Conservation (phyloP, 1,140 invertebrate genomes). For the Bombus fervidus region DNA sequence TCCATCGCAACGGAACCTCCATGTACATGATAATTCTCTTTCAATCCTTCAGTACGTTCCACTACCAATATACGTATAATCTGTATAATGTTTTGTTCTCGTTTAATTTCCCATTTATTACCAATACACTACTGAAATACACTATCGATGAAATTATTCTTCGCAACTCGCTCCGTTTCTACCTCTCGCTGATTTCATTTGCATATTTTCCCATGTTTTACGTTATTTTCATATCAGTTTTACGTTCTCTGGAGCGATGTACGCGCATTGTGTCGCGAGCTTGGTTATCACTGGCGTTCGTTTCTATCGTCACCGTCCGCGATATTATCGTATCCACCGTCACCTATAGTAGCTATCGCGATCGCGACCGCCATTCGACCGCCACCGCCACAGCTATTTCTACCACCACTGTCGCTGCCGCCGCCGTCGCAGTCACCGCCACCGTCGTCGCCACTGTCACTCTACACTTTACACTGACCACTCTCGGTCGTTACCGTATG, state of each 20-base stretch:
- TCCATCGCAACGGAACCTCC: slow-evolving; percentile 62
- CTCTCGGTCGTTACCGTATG: slow-evolving; percentile 14
- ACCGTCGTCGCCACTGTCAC: slow-evolving; percentile 33
- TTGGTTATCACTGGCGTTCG: slow-evolving; percentile 47
- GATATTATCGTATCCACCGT: slow-evolving; percentile 44
- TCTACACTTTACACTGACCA: slow-evolving; percentile 19
- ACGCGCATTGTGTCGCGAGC: slow-evolving; percentile 40
- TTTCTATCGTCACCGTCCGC: slow-evolving; percentile 37
- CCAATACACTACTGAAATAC: background rate
- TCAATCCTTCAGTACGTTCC: slow-evolving; percentile 11
- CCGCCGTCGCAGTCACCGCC: slow-evolving; percentile 16
- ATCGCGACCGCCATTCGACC: slow-evolving; percentile 46
- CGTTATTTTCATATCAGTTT: slow-evolving; percentile 13
- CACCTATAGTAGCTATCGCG: slow-evolving; percentile 18
- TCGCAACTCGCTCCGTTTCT: background rate
- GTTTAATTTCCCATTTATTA: slow-evolving; percentile 3
- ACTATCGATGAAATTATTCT: background rate
- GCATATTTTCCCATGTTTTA: slow-evolving; percentile 38
- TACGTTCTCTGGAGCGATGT: background rate
- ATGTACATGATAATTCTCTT: slow-evolving; percentile 65
- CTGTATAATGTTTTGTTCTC: background rate
- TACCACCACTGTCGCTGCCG: slow-evolving; percentile 39
- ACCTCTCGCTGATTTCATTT: slow-evolving; percentile 18
- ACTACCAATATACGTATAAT: slow-evolving; percentile 4
- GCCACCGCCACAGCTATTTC: slow-evolving; percentile 37